Base-by-base conservation (phyloP, 2,888 invertebrate genomes). In the Morinoia aosen region DNA sequence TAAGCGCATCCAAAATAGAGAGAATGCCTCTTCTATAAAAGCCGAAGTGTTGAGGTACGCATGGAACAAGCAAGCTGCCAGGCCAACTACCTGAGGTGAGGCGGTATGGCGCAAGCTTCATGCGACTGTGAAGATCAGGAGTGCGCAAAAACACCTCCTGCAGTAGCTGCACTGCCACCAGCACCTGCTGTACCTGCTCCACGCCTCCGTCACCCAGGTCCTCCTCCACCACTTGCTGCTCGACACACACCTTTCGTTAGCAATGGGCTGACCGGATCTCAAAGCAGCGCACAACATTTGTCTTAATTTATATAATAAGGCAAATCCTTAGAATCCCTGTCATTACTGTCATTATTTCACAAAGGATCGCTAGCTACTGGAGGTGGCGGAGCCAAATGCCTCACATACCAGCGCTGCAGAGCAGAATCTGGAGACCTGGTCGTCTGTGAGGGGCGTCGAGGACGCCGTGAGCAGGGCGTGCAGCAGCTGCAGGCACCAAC, bases 131-230 rank as follows among this genome's bases (percentile, higher is more conserved):
- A 12, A 93, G 19, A 33, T 33, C 93, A 58, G 58, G 93, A 48
- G 57, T 57, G 33, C 57, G 93, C 25, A n/a, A 14, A 16, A 57
- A 48, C 14, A 93, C 8, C 33, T 93, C 93, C 57, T 57, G 93
- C 57, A 93, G 93, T 57, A 93, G 93, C 58, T 93, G 93, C 56
- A 58, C 93, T 48, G 93, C 93, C 33, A 19, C 93, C 57, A 93
- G 11, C 56, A 93, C 56, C 56, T 57, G 57, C 57, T 48, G 57
- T 33, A 93, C 93, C 58, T 93, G 93, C 93, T 93, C 93, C 33
- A 58, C 58, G 19, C 93, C n/a, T 19, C 58, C 58, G 57, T 33
- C 93, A 10, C 93, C 33, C 57, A 93, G 19, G 58, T 57, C 57
- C 7, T 33, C n/a, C 25, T 93, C n/a, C 33, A 93, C 57, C 93